Evolutionary conservation across 2,113 vertebrate species (phyloP).

Genomic region (Nipponia nippon): DNA sequence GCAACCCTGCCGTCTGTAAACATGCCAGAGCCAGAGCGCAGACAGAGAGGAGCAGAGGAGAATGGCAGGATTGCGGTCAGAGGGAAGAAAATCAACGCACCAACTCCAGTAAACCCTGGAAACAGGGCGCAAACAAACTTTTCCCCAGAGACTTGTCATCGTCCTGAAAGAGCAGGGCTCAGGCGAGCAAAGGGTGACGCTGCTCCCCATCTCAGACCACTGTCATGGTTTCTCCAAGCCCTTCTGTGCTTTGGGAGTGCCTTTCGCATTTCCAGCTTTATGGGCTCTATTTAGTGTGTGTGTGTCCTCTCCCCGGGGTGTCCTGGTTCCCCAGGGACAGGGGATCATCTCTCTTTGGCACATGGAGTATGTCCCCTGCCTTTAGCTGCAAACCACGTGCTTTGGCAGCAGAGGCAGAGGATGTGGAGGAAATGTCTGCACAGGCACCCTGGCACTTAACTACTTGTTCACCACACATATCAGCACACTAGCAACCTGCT

Average conservation of each 20-base stretch:
- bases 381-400: rapidly evolving
- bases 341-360: neutral
- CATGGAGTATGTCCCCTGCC: neutral
- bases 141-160: rapidly evolving
- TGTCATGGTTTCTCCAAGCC: rapidly evolving
- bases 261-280: rapidly evolving
- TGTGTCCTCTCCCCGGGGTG: too few relatives aligned
- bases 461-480: neutral
- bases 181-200: rapidly evolving
- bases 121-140: rapidly evolving
- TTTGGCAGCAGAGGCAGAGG: neutral
- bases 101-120: neutral
- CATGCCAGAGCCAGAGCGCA: rapidly evolving
- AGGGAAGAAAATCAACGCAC: neutral
- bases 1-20: neutral
- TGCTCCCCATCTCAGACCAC: neutral
- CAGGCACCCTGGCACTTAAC: neutral
- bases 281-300: neutral
- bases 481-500: too few relatives aligned
- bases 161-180: rapidly evolving
- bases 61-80: rapidly evolving
- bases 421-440: neutral
- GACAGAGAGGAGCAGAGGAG: neutral
- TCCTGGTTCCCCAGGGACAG: rapidly evolving
- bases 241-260: neutral